These are phyloP conservation scores for Pseudolaguvia tuberculata DNA, from an alignment of 2,113 vertebrate species.

Conservation along the genomic window DNA sequence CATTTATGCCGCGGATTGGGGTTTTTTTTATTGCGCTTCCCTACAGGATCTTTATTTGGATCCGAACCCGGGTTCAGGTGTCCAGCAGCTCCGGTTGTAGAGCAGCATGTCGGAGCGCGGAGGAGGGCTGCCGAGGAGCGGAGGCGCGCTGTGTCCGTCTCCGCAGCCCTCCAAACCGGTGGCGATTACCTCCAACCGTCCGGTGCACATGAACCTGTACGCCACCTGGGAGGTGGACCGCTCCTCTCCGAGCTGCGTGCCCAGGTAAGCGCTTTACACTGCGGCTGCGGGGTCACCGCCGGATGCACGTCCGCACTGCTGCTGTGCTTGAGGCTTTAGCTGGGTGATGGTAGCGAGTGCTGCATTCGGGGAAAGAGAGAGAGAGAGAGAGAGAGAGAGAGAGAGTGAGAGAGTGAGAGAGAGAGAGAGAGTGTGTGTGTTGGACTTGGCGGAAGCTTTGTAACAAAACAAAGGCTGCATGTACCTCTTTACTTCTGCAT, in stretches of 20 bases:
- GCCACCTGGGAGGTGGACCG: conserved; percentile 90
- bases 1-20: neutral
- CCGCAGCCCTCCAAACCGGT: conserved; percentile 74
- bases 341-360: neutral
- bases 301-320: neutral
- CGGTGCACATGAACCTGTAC: conserved; percentile 89
- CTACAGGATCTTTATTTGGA: neutral
- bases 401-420: neutral
- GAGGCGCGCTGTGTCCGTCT: conserved; percentile 63
- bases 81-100: conserved; percentile 7
- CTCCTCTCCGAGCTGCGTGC: conserved; percentile 85
- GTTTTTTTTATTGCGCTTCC: neutral
- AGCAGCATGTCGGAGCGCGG: conserved; percentile 71
- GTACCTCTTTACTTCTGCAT: conserved; percentile 14
- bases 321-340: neutral
- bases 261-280: conserved; percentile 67
- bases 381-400: neutral
- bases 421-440: neutral
- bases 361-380: neutral
- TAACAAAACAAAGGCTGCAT: neutral
- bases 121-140: conserved; percentile 70
- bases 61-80: conserved; percentile 8
- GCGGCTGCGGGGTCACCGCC: neutral
- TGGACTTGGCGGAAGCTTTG: neutral
- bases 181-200: conserved; percentile 72